Conservation (phyloP, 2,113 vertebrate genomes). For the Cervus canadensis region DNA sequence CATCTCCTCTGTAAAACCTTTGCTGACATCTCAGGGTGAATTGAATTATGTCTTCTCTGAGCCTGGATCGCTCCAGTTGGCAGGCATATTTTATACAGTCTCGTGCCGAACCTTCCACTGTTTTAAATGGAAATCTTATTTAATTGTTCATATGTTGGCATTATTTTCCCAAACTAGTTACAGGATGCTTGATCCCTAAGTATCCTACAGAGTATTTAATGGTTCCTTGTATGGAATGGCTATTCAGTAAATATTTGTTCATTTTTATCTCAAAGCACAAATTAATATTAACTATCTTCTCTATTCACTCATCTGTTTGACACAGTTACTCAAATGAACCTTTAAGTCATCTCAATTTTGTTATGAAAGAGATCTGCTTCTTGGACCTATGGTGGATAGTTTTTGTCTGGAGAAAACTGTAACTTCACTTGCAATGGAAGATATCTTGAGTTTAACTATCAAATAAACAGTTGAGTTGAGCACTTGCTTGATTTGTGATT, state of each 20-base stretch:
- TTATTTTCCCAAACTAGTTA: slow-evolving; percentile 14
- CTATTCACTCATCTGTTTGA: neutral
- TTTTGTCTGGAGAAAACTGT: neutral
- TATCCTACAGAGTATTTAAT: neutral
- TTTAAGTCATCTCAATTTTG: neutral
- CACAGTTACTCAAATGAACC: neutral
- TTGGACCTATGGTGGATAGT: neutral
- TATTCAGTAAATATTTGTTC: neutral
- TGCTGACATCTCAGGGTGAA: neutral
- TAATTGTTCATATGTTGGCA: neutral
- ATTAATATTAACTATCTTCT: neutral
- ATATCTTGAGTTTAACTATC: neutral
- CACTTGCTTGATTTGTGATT: neutral
- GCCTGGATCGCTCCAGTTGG: neutral
- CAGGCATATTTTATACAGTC: neutral
- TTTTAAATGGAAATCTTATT: neutral
- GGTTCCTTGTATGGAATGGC: neutral
- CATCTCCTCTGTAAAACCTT: neutral
- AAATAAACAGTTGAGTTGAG: neutral
- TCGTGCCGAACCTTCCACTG: neutral
- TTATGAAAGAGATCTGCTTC: neutral
- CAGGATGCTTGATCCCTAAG: neutral
- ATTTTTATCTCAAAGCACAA: neutral
- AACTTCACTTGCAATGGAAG: neutral
- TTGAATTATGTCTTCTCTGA: neutral